phyloP scores from a whole-genome alignment of 1,140 invertebrate genomes.

The Bombus sibiricus region DNA sequence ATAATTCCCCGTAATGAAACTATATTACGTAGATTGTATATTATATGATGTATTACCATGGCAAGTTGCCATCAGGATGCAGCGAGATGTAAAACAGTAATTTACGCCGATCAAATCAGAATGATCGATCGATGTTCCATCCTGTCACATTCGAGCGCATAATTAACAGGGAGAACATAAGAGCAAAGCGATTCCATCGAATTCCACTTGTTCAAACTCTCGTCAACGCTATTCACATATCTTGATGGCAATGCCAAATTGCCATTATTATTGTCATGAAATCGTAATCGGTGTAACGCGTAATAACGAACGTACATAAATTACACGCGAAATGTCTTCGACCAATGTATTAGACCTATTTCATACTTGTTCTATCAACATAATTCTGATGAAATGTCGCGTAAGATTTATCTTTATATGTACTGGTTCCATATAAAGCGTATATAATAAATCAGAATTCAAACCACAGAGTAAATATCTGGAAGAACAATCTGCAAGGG shows the following conservation, averaged over 20 bases:
- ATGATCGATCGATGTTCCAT: slow-evolving; percentile 44
- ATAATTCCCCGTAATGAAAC: slow-evolving; percentile 37
- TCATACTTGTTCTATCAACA: background rate
- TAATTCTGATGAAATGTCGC: background rate
- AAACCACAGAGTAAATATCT: background rate
- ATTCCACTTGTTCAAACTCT: slow-evolving; percentile 41
- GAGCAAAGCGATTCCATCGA: slow-evolving; percentile 18
- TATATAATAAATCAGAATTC: background rate
- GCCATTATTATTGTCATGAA: slow-evolving; percentile 1
- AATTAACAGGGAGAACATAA: slow-evolving; percentile 38
- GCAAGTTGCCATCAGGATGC: slow-evolving; percentile 35
- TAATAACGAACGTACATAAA: background rate
- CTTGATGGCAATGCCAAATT: background rate
- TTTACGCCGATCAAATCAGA: slow-evolving; percentile 50
- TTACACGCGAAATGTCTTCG: background rate
- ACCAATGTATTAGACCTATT: background rate
- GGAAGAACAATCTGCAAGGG: background rate
- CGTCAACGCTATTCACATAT: background rate
- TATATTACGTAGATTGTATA: slow-evolving; percentile 22
- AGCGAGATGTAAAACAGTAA: slow-evolving; percentile 54
- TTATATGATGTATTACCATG: slow-evolving; percentile 46
- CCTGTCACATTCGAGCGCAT: slow-evolving; percentile 23
- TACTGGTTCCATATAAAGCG: too few species aligned
- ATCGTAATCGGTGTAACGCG: background rate
- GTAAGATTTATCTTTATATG: too few species aligned